Conservation (phyloP, 37 sponge, comb jelly and placozoan genomes). For the Cladorhizidae sp. region DNA sequence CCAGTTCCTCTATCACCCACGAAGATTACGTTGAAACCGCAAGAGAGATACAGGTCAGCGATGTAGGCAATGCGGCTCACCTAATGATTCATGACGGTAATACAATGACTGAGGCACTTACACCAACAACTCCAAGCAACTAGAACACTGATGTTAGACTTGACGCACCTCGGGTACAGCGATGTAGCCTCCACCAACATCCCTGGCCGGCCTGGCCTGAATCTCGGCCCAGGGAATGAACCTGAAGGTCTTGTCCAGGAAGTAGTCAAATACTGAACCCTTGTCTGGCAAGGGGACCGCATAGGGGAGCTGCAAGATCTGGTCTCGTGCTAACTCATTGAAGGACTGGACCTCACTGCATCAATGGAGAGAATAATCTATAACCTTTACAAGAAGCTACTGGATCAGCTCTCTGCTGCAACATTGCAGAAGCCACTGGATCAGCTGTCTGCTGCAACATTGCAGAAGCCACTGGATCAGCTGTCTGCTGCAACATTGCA, state of each 20-base stretch:
- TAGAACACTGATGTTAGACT: not conserved
- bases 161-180: conserved; percentile 57
- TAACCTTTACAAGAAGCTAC: no score
- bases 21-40: conserved; percentile 59
- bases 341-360: conserved; percentile 34
- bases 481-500: no score
- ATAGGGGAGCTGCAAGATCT: conserved; percentile 36
- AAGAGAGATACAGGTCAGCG: conserved; percentile 55
- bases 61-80: conserved; percentile 52
- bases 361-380: not conserved
- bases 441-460: no score
- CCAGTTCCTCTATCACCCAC: conserved; percentile 66
- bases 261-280: conserved; percentile 72
- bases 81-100: conserved; percentile 1
- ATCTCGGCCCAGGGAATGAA: conserved; percentile 64
- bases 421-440: no score
- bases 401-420: no score
- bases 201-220: conserved; percentile 1
- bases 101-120: not conserved
- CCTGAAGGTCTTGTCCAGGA: conserved; percentile 46
- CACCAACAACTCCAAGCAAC: not conserved
- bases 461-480: no score
- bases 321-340: conserved; percentile 60
- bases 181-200: conserved; percentile 10
- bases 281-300: conserved; percentile 49